Evolutionary conservation across 2,113 vertebrate genomes (phyloP).

Genomic region (Haliaeetus leucogaster): DNA sequence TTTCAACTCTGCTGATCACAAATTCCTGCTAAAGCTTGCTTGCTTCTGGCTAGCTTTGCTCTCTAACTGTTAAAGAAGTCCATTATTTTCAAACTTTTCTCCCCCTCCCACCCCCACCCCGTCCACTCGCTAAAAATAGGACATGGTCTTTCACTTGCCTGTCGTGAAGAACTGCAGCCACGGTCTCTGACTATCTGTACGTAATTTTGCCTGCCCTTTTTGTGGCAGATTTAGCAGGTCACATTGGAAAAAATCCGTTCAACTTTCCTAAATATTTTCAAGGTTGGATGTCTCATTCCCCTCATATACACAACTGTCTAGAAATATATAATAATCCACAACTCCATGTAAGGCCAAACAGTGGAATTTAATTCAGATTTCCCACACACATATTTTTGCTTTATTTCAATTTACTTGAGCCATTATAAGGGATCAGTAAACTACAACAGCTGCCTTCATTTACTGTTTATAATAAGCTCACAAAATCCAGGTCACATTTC

Average conservation of each 20-base stretch:
- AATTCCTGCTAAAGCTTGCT: slow-evolving; percentile 23
- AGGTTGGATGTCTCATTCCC: slow-evolving; percentile 29
- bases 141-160: slow-evolving; percentile 39
- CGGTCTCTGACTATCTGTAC: not conserved
- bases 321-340: slow-evolving; percentile 17
- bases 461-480: slow-evolving; percentile 60
- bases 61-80: slow-evolving; percentile 41
- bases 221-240: slow-evolving; percentile 43
- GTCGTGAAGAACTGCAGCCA: slow-evolving; percentile 42
- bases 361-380: slow-evolving; percentile 39
- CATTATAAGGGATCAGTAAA: slow-evolving; percentile 61
- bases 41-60: slow-evolving; percentile 35
- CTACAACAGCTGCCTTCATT: slow-evolving; percentile 64
- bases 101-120: not conserved
- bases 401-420: slow-evolving; percentile 43
- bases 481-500: slow-evolving; percentile 73
- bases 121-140: slow-evolving; percentile 46
- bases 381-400: not conserved
- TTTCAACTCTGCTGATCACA: slow-evolving; percentile 33
- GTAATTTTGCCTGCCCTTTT: slow-evolving; percentile 52
- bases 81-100: slow-evolving; percentile 60
- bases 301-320: slow-evolving; percentile 10
- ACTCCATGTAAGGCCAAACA: not conserved
- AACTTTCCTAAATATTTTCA: slow-evolving; percentile 18
- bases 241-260: slow-evolving; percentile 26